These are phyloP conservation scores for Dromococcyx pavoninus DNA, from an alignment of 2,797 vertebrate genomes.

Conservation along the genomic window DNA sequence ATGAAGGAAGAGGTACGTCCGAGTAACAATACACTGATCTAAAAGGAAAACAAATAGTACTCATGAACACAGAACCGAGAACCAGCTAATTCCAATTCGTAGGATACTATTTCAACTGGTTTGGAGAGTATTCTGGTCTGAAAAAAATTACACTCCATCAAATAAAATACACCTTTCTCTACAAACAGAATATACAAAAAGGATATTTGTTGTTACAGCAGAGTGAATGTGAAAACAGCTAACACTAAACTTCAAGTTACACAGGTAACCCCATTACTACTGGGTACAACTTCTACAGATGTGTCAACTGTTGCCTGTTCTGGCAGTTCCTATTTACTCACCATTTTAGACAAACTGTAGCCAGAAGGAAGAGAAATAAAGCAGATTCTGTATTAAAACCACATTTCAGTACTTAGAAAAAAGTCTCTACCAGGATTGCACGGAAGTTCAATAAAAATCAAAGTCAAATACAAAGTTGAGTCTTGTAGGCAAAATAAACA, in stretches of 20 bases:
- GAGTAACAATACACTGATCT: constrained; percentile 95
- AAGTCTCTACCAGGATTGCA: background rate
- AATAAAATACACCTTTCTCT: background rate
- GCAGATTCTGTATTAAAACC: background rate
- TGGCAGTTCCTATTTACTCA: background rate
- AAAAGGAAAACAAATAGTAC: constrained; percentile 54
- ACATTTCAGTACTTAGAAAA: background rate
- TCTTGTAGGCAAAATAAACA: fast-evolving
- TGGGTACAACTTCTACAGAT: background rate
- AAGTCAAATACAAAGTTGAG: background rate
- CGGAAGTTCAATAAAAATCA: background rate
- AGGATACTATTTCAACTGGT: background rate
- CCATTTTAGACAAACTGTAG: background rate
- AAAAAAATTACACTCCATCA: background rate
- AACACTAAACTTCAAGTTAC: background rate
- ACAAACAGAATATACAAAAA: background rate
- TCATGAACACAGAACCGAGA: background rate
- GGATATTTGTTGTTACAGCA: background rate
- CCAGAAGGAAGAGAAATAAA: background rate
- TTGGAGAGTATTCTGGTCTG: background rate
- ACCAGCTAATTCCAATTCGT: background rate
- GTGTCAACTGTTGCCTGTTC: background rate
- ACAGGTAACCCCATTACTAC: background rate
- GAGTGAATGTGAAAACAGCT: background rate
- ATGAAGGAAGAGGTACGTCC: constrained; percentile 96